A percentile compares a stretch with the other conserved stretches of the same genome.
These are phyloP conservation scores for Himalopsyche anomala DNA, from an alignment of 2,888 invertebrate species.

Conservation along the genomic window DNA sequence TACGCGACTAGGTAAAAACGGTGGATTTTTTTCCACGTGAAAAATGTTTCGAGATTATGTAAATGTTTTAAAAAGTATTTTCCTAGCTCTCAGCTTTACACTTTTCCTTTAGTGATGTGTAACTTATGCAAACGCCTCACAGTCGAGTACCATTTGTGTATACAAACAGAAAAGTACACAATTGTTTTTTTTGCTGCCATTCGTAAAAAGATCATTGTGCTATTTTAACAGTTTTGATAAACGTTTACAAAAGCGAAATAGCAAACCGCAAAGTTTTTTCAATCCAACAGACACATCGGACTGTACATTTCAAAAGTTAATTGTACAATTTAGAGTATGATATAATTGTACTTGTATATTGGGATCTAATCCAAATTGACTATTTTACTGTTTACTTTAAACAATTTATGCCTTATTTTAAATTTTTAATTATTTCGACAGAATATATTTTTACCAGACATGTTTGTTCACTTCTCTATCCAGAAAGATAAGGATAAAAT, in stretches of 20 bases:
- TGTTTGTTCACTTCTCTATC: too few relatives aligned
- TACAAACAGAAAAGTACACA: slow-evolving; percentile 18
- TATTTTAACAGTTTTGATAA: neutral
- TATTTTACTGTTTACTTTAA: too few relatives aligned
- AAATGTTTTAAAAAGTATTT: slow-evolving; percentile 49
- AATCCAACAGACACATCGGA: neutral
- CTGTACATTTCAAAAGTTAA: too few relatives aligned
- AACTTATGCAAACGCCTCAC: slow-evolving; percentile 36
- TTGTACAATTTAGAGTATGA: too few relatives aligned
- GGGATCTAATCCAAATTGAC: too few relatives aligned
- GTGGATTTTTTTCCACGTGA: slow-evolving; percentile 41
- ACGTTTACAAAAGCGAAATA: neutral
- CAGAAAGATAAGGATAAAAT: too few relatives aligned
- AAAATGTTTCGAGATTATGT: slow-evolving; percentile 59
- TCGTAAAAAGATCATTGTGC: slow-evolving; percentile 17
- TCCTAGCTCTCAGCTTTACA: slow-evolving; percentile 8
- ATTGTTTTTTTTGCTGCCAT: neutral
- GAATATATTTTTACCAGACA: too few relatives aligned
- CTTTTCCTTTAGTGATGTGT: slow-evolving; percentile 1
- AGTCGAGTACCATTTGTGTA: slow-evolving; percentile 3
- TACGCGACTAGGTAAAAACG: slow-evolving; percentile 1
- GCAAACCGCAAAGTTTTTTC: neutral
- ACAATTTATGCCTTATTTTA: too few relatives aligned
- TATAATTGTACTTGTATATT: too few relatives aligned
- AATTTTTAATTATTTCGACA: too few relatives aligned